Conservation (phyloP, 1,140 invertebrate genomes). For the Drosophila repletoides region DNA sequence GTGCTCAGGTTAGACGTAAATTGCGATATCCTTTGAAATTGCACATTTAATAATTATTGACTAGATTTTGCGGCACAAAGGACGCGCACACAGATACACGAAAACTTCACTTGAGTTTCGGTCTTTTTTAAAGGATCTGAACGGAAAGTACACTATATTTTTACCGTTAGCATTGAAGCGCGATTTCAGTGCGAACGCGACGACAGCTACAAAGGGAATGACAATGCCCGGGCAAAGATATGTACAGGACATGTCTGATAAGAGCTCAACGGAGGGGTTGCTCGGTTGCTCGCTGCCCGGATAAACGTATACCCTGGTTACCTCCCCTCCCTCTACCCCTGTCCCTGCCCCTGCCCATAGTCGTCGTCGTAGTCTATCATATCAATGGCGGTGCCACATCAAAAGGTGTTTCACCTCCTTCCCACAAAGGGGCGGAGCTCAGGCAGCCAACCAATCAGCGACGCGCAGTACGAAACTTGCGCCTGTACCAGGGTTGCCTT, state of each 20-base stretch:
- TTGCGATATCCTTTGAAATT: not conserved
- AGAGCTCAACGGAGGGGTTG: constrained; percentile 30
- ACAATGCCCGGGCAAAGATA: constrained; percentile 27
- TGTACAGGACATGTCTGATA: constrained; percentile 59
- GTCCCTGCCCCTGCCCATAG: no score
- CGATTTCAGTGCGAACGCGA: constrained; percentile 51
- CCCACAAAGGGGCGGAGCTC: constrained; percentile 50
- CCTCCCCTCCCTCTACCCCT: no score
- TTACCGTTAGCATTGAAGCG: constrained; percentile 35
- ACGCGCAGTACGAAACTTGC: constrained; percentile 33
- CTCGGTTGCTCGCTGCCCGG: constrained; percentile 1
- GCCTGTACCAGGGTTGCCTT: constrained; percentile 48
- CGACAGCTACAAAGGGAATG: constrained; percentile 56
- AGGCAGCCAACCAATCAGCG: constrained; percentile 42
- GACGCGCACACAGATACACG: not conserved
- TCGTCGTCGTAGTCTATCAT: constrained; percentile 5
- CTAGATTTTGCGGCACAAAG: not conserved
- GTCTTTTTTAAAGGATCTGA: no score
- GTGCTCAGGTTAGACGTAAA: not conserved
- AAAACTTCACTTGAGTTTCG: no score
- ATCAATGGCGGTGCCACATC: constrained; percentile 65
- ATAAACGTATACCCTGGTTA: constrained; percentile 13
- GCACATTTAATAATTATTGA: not conserved
- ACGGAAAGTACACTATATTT: constrained; percentile 13
- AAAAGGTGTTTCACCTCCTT: constrained; percentile 55